phyloP scores from a whole-genome alignment of 2,113 vertebrate genomes.

The Cranoglanis bouderius region DNA sequence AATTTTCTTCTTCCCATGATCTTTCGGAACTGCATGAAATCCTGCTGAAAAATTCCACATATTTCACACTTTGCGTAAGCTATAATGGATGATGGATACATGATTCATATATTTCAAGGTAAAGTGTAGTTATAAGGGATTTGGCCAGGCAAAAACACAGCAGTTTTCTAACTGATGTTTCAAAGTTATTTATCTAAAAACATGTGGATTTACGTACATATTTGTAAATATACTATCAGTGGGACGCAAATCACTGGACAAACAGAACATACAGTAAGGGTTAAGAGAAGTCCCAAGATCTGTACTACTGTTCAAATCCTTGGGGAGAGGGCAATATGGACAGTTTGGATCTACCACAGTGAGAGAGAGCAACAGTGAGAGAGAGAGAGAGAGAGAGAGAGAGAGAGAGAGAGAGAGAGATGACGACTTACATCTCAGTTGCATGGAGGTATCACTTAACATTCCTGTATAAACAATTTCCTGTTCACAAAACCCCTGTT shows the following conservation, averaged over 20 bases:
- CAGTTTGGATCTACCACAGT: conserved; percentile 28
- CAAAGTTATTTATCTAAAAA: background rate
- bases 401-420: conserved; percentile 7
- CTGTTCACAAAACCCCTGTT: conserved; percentile 71
- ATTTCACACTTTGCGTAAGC: background rate
- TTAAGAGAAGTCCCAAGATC: background rate
- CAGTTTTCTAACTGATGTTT: background rate
- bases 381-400: background rate
- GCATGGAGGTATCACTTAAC: conserved; percentile 53
- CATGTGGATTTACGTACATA: background rate
- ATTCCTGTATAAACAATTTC: conserved; percentile 63
- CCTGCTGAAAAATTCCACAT: background rate
- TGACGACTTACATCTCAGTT: conserved; percentile 16
- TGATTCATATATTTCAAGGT: background rate
- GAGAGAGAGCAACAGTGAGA: background rate
- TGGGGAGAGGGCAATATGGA: background rate
- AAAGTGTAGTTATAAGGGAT: background rate
- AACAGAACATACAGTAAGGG: background rate
- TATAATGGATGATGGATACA: no score
- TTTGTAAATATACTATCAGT: background rate
- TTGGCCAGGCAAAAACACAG: background rate
- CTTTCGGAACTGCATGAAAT: no score
- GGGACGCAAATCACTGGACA: background rate
- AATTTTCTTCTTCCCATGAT: no score
- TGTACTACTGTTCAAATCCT: background rate